Conservation (phyloP, 2,797 vertebrate genomes). For the Phoxinus dragarum region DNA sequence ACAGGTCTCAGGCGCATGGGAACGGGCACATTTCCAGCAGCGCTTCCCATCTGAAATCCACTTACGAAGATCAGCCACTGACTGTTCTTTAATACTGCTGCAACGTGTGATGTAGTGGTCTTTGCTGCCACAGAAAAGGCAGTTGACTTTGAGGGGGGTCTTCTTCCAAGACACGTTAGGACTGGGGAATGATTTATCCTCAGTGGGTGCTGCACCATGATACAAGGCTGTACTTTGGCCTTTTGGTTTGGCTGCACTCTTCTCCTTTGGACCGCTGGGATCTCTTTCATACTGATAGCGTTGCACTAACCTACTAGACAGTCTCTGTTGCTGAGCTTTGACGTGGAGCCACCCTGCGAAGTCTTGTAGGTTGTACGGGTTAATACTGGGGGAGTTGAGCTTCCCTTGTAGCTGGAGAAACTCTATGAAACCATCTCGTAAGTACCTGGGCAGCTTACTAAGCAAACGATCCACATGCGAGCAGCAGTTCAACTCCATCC, state of each 20-base stretch:
- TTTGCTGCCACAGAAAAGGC: no score
- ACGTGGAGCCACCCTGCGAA: slow-evolving; percentile 35
- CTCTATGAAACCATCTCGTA: slow-evolving; percentile 44
- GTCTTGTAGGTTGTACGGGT: slow-evolving; percentile 46
- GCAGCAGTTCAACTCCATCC: slow-evolving; percentile 46
- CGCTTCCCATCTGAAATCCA: no score
- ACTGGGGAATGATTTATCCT: no score
- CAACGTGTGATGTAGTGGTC: no score
- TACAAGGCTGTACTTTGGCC: slow-evolving; percentile 9
- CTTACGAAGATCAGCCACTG: no score
- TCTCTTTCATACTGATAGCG: not conserved
- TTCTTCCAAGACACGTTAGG: no score
- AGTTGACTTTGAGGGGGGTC: no score
- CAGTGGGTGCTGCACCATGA: not conserved
- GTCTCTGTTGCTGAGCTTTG: slow-evolving; percentile 43
- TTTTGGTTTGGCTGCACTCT: not conserved
- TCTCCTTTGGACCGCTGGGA: not conserved
- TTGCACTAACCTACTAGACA: slow-evolving; percentile 35
- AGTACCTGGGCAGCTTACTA: slow-evolving; percentile 30
- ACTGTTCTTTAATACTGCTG: no score
- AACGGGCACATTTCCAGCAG: slow-evolving; percentile 22
- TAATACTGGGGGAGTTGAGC: slow-evolving; percentile 30
- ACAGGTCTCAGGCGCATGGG: slow-evolving; percentile 11
- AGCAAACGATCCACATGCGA: slow-evolving; percentile 31
- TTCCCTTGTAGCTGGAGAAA: slow-evolving; percentile 38